Evolutionary conservation across 2,113 vertebrate species (phyloP), one percentile per base, ranked within the genome.

Genomic region (Ibidorhyncha struthersii): DNA sequence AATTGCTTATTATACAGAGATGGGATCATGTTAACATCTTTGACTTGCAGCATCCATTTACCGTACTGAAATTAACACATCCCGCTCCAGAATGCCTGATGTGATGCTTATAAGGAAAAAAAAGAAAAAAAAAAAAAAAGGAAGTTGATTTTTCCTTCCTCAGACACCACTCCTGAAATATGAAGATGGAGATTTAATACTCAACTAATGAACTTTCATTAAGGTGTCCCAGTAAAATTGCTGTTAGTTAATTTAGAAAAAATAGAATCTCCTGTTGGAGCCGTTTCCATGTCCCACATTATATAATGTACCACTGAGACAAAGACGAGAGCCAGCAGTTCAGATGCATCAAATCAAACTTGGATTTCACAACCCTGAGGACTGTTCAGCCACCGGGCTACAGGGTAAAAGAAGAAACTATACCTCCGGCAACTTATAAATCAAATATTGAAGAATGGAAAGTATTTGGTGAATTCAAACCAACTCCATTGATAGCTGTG

Each of bases 1-100:
- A 82, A 93, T 95, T 93, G 76, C 56, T 90, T 94, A 76, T 91
- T 90, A 90, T 69, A 80, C 43, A 90, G 69, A 61, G 27, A 80
- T 56, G 19, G 82, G 45, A 91, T 88, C 82, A 79, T 49, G 53
- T 82, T 94, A 91, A 91, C 82, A 73, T 93, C 71, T 77, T 91
- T 65, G 38, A 77, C 36, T 85, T 87, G 56, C 30, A 90, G 21
- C 34, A 80, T 82, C 27, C 53, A 56, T 94, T 93, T 93, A 59
- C 73, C 0, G 0, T 63, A 62, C 38, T 86, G 55, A 93, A 91
- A 82, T 91, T 84, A 93, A 72, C 65, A 79, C 21, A 85, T 49
- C 23, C 34, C 11, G 40, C 38, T 82, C 22, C 62, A 76, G 56
- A 94, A 59, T 32, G 32, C 9, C 52, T 82, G n/a, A 65, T 61